Base-by-base conservation (phyloP, 1,140 invertebrate species). In the Globodera rostochiensis region DNA sequence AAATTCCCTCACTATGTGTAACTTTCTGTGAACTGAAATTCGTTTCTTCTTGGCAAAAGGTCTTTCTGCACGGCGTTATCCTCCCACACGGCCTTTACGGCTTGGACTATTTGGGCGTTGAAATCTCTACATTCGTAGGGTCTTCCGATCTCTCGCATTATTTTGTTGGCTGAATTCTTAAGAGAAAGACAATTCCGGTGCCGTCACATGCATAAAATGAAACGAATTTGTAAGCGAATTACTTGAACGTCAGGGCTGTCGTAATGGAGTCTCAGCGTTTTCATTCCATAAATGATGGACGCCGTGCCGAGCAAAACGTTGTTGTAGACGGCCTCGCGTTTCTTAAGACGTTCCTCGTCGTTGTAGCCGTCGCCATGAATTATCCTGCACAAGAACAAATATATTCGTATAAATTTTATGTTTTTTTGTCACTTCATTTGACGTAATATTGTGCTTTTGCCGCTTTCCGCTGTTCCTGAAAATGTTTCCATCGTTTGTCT, bases 281-380 rank as follows among this genome's bases (percentile, higher is more conserved):
- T 60, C 84, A 86, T 83, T 64, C 77, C 84, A 53, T 71, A 75
- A 7, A 86, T 74, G 19, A 86, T 69, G 13, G 60, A 47, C 19
- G 66, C 79, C 74, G 85, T 85, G 53, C 77, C 84, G 21, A 74
- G 73, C 87, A 97, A 91, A 8, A 91, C 91, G 89, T 96, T 96
- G 88, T 94, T 95, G 90, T 94, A 96, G 15, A 97, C 95, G 74
- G 97, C 95, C 11, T 95, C 94, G 84, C 94, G 93, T 89, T 96
- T 96, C 88, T 95, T 94, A 89, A 95, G 93, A 91, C 95, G 95
- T 92, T 97, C 96, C 91, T 96, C 95, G 90, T 93, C 93, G 64
- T 93, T 94, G 89, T 96, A 97, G 64, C 95, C 95, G 80, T 94
- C 94, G 91, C 96, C 95, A 90, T 97, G 95, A 84, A 97, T 96